These are phyloP conservation scores for Deilephila porcellus DNA, from an alignment of 2,888 invertebrate genomes.

Conservation along the genomic window DNA sequence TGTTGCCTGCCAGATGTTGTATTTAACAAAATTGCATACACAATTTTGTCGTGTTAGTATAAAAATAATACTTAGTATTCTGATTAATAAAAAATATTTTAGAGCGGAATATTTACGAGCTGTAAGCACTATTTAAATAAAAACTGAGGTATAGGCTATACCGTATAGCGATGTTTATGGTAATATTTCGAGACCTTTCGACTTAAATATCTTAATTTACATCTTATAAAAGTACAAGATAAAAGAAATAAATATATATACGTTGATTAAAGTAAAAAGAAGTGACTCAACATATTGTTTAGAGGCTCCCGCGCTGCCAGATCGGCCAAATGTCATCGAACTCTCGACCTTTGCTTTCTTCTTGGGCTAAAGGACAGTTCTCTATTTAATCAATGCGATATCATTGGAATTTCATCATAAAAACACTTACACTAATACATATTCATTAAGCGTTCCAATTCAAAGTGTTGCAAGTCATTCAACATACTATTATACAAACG, in stretches of 20 bases:
- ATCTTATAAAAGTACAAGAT: background rate
- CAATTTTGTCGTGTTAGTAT: too few species aligned
- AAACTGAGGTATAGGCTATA: too few species aligned
- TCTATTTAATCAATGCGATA: slow-evolving; percentile 36
- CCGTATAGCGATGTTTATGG: background rate
- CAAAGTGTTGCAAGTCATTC: background rate
- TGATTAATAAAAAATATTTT: too few species aligned
- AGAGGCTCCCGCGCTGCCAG: slow-evolving; percentile 63
- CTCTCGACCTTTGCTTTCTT: slow-evolving; percentile 75
- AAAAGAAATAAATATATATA: slow-evolving; percentile 13
- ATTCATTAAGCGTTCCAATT: slow-evolving; percentile 4
- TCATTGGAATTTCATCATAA: slow-evolving; percentile 33
- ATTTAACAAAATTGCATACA: too few species aligned
- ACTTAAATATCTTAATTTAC: slow-evolving; percentile 7
- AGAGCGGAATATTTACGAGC: too few species aligned
- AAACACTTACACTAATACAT: slow-evolving; percentile 7
- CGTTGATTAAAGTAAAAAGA: slow-evolving; percentile 42
- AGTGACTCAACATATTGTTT: slow-evolving; percentile 77
- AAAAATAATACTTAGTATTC: too few species aligned
- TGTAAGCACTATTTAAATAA: too few species aligned
- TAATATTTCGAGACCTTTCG: slow-evolving; percentile 24
- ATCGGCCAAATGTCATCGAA: slow-evolving; percentile 54
- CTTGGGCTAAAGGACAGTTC: slow-evolving; percentile 72
- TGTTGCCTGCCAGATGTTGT: too few species aligned
- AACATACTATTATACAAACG: background rate